A percentile compares a stretch with the other conserved stretches of the same genome.
These are phyloP conservation scores for Notarius lentiginosus DNA, from an alignment of 2,113 vertebrate genomes.

Conservation along the genomic window DNA sequence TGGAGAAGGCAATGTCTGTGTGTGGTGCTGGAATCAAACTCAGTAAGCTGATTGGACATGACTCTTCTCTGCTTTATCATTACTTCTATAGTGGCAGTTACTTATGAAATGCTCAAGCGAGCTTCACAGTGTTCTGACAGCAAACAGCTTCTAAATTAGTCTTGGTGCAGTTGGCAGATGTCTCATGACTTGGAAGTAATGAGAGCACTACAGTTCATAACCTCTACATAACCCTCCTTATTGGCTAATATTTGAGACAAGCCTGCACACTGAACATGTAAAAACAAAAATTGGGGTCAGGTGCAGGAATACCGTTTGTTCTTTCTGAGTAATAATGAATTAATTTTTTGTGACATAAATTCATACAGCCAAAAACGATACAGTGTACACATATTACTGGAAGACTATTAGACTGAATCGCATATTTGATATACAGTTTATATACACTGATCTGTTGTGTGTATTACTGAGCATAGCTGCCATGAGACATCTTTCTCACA, in stretches of 20 bases:
- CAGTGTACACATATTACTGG: background rate
- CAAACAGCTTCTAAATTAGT: conserved; percentile 64
- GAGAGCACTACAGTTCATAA: conserved; percentile 51
- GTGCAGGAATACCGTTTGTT: conserved; percentile 32
- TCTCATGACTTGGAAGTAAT: conserved; percentile 56
- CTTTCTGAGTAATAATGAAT: conserved; percentile 47
- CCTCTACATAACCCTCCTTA: conserved; percentile 48
- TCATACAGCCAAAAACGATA: conserved; percentile 20
- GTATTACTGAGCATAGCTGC: background rate
- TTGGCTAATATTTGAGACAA: conserved; percentile 48
- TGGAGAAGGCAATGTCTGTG: conserved; percentile 38
- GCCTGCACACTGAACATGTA: conserved; percentile 37
- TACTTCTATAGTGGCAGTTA: conserved; percentile 59
- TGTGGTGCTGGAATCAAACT: conserved; percentile 45
- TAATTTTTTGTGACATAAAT: conserved; percentile 36
- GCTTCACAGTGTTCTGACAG: conserved; percentile 57
- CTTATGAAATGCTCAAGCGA: conserved; percentile 50
- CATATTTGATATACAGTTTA: background rate
- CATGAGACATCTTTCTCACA: background rate
- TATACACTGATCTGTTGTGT: too few species aligned
- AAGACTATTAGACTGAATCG: background rate
- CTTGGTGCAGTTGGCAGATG: conserved; percentile 59
- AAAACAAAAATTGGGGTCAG: conserved; percentile 44
- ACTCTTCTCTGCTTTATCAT: conserved; percentile 58
- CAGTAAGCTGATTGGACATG: conserved; percentile 53